Base-by-base conservation (phyloP, 2,113 vertebrate species). In the Ivindomyrus marchei region DNA sequence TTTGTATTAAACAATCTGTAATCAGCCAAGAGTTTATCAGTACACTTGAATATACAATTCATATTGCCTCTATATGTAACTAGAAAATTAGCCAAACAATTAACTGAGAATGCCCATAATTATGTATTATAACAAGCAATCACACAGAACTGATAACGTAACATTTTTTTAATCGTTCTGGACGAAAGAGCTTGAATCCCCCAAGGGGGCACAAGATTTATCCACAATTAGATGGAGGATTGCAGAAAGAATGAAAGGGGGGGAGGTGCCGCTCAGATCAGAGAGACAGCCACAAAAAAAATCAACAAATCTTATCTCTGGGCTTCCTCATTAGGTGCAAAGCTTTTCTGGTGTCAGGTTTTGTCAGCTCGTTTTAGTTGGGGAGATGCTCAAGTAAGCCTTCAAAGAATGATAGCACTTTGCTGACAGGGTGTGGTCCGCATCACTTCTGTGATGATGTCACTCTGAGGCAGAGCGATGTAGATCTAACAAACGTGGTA, bases 281-380 rank as follows among this genome's bases (percentile, higher is more conserved):
- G 58, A 58, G 21, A 95, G 92, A 93, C 95, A 95, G 94, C 88
- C 90, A 91, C 93, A 93, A 93, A 93, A 93, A 92, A 93, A 93
- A 87, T 70, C 88, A 62, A 21, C 77, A 21, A 21, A 17, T 10
- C 9, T 84, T 53, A 85, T 90, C 92, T 92, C 58, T 88, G 70
- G 17, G 92, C 93, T 89, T 91, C 47, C 87, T 94, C 91, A 92
- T 90, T 93, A 93, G 92, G 91, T 86, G 92, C 90, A 89, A 74
- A 88, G 89, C 91, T 92, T 53, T 80, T 80, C 27, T 13, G 2
- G 31, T 46, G 58, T 90, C 53, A 19, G 84, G 19, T 45, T 83
- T 88, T 77, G 10, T 39, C 45, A 88, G 21, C 77, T n/a, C 31
- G 0, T 36, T 58, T 70, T 66, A 4, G 86, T 17, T 46, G 46